Base-by-base conservation (phyloP, 2,113 vertebrate genomes). In the Malurus elegans region DNA sequence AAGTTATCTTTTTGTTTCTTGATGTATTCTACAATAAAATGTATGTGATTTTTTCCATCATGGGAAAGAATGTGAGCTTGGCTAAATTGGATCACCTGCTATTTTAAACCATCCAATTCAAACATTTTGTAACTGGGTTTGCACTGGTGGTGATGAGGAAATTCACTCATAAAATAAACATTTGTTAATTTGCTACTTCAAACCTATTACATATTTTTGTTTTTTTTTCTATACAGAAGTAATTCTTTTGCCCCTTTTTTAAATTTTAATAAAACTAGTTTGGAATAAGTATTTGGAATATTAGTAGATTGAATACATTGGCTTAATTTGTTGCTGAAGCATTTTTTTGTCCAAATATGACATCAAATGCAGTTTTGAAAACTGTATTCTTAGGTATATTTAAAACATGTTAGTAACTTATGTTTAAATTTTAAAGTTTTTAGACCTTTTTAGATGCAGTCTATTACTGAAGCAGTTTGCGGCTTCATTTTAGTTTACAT, bases 111-210 rank as follows among this genome's bases (percentile, higher is more conserved):
- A 72, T 96, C 89, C 76, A 92, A 90, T 96, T 96, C 76, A 97
- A 91, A 94, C 86, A 94, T 93, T 97, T 96, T 97, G 79, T 97
- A 96, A 93, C 81, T 97, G 89, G 18, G 45, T 88, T 97, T 97
- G 94, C 92, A 91, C 87, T 98, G 96, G n/a, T 69, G 67, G 38
- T 78, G 23, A 97, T 73, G 78, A 72, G 83, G 82, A 96, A 69
- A 96, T 97, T 96, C 86, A 91, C 82, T 97, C 86, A 93, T 92
- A 84, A 94, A 96, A 90, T 94, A 95, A 93, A 86, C 72, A 79
- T 95, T 95, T 97, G 69, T 50, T 61, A 13, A 42, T 78, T 62
- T 62, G 34, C 50, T 93, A 94, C 93, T 73, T 97, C 65, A 95
- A 90, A 74, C 80, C 81, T 96, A 72, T 96, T 95, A 87, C 88